Conservation (phyloP, 2,797 vertebrate genomes). For the Coregonus sp. region DNA sequence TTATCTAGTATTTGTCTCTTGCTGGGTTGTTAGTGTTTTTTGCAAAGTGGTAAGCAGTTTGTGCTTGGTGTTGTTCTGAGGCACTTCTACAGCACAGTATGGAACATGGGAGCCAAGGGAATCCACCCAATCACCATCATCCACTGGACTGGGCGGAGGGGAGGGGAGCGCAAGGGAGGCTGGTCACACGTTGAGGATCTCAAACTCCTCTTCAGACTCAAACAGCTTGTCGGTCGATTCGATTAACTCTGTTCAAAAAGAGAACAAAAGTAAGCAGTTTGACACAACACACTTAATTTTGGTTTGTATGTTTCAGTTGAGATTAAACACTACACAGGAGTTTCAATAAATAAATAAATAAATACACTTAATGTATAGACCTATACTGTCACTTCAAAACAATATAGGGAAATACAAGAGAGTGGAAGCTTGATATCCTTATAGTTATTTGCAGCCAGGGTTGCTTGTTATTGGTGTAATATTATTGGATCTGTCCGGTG, state of each 20-base stretch:
- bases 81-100: slow-evolving; percentile 45
- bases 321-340: not conserved
- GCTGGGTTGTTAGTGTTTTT: slow-evolving; percentile 15
- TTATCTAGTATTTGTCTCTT: not conserved
- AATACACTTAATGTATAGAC: not conserved
- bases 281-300: not conserved
- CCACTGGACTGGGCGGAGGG: slow-evolving; percentile 4
- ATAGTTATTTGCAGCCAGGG: not conserved
- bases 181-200: slow-evolving; percentile 83
- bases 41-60: slow-evolving; percentile 36
- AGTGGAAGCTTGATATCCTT: not conserved
- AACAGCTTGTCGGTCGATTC: slow-evolving; percentile 86
- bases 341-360: not conserved
- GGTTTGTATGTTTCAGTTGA: not conserved
- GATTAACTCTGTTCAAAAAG: slow-evolving; percentile 78
- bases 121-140: not conserved
- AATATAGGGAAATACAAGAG: not conserved
- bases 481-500: not conserved
- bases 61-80: slow-evolving; percentile 48
- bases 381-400: not conserved
- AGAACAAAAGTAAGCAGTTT: not conserved
- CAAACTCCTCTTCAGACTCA: slow-evolving; percentile 87
- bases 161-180: not conserved
- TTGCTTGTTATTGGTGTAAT: not conserved
- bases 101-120: not conserved